Percentiles rank a stretch among this genome's conserved stretches.
Evolutionary conservation across 1,140 invertebrate species (phyloP).

Genomic region (Bursaphelenchus mucronatus): DNA sequence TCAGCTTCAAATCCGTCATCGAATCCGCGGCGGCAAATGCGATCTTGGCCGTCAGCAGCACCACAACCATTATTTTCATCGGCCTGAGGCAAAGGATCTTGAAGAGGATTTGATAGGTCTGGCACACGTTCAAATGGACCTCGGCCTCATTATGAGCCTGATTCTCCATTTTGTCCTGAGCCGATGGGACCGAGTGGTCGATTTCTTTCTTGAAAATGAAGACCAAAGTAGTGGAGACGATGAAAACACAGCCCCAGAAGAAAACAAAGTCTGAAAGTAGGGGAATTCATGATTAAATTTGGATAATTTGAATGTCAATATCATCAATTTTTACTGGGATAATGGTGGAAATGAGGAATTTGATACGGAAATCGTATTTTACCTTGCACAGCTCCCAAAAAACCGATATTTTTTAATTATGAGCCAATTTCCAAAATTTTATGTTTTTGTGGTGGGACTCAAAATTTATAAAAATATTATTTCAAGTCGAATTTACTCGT

Average conservation of each 20-base stretch:
- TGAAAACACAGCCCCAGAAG: slow-evolving; percentile 88
- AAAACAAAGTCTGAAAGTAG: slow-evolving; percentile 75
- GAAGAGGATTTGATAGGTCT: slow-evolving; percentile 78
- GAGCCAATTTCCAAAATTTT: too few relatives aligned
- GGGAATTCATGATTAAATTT: neutral
- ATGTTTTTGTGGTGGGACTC: too few relatives aligned
- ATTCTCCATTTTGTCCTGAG: slow-evolving; percentile 3
- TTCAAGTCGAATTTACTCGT: too few relatives aligned
- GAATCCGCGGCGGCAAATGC: slow-evolving; percentile 89
- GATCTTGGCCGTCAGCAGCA: slow-evolving; percentile 85
- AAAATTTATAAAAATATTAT: too few relatives aligned
- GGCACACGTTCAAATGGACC: slow-evolving; percentile 67
- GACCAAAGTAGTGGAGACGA: slow-evolving; percentile 81
- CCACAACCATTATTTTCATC: slow-evolving; percentile 70
- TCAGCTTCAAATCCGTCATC: slow-evolving; percentile 85
- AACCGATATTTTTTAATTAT: too few relatives aligned
- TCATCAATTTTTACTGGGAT: neutral
- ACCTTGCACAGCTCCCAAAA: too few relatives aligned
- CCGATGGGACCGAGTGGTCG: slow-evolving; percentile 36
- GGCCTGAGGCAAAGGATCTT: slow-evolving; percentile 77
- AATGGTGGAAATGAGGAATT: neutral
- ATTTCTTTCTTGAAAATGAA: slow-evolving; percentile 81
- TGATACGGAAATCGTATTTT: too few relatives aligned
- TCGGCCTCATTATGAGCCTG: slow-evolving; percentile 64
- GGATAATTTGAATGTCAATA: neutral